Percentiles rank a stretch among this genome's conserved stretches.
Conservation (phyloP, 2,113 vertebrate genomes). For the Bagarius yarrelli region DNA sequence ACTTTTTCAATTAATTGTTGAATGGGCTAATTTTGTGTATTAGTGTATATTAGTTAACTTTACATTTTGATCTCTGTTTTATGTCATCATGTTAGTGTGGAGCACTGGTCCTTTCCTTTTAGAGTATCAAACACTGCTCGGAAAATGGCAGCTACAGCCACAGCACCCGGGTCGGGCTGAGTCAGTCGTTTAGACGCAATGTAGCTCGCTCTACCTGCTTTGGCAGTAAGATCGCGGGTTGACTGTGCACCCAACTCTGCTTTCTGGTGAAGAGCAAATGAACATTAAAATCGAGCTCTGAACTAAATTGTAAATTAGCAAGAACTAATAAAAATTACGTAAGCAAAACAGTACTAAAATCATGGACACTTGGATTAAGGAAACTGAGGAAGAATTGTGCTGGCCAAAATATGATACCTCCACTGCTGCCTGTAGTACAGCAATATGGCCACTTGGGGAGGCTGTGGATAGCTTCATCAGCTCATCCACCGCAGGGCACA, state of each 20-base stretch:
- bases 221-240: slow-evolving; percentile 81
- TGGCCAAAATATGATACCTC: slow-evolving; percentile 66
- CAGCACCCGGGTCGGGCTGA: slow-evolving; percentile 84
- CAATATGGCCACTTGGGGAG: slow-evolving; percentile 64
- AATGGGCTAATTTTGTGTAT: background rate
- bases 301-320: background rate
- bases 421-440: slow-evolving; percentile 72
- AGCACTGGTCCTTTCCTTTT: slow-evolving; percentile 42
- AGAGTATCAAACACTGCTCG: slow-evolving; percentile 73
- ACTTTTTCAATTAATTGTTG: background rate
- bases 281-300: background rate
- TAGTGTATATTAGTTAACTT: background rate
- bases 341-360: background rate
- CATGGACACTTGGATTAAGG: background rate
- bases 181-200: slow-evolving; percentile 75
- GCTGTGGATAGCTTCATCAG: slow-evolving; percentile 69
- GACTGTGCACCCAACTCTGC: slow-evolving; percentile 78
- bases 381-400: background rate
- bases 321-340: background rate
- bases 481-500: slow-evolving; percentile 80
- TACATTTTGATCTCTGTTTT: background rate
- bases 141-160: slow-evolving; percentile 78
- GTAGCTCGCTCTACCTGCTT: slow-evolving; percentile 90
- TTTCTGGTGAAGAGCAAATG: slow-evolving; percentile 63
- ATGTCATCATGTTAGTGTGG: background rate